phyloP scores from a whole-genome alignment of 2,888 invertebrate genomes.

The Oscheius sp. region DNA sequence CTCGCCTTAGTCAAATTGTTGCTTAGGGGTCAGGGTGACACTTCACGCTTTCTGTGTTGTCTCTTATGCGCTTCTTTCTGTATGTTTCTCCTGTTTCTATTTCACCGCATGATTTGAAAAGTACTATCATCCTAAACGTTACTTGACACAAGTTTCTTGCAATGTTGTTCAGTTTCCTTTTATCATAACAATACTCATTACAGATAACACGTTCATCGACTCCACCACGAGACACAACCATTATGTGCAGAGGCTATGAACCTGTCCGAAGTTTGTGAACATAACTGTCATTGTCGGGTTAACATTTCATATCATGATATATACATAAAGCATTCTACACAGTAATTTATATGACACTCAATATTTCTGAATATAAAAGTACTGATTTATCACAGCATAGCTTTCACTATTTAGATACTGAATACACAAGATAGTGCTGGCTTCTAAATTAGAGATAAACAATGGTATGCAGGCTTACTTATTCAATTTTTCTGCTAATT shows the following conservation, averaged over 20 bases:
- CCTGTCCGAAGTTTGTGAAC: slow-evolving; percentile 1
- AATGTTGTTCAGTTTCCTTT: not conserved
- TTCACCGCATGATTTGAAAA: no score
- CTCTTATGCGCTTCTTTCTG: not conserved
- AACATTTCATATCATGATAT: not conserved
- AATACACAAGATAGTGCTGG: slow-evolving; percentile 6
- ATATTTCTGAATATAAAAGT: not conserved
- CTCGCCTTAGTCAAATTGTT: slow-evolving; percentile 6
- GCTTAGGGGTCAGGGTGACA: slow-evolving; percentile 10
- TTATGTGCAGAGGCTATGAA: not conserved
- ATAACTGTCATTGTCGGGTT: not conserved
- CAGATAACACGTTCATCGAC: slow-evolving; percentile 11
- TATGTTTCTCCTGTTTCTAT: no score
- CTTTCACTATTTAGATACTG: not conserved
- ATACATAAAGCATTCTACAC: not conserved
- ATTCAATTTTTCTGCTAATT: slow-evolving; percentile 1
- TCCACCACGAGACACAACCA: not conserved
- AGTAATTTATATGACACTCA: not conserved
- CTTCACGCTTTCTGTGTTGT: not conserved
- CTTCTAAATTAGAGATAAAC: not conserved
- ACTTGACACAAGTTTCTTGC: not conserved
- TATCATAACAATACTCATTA: not conserved
- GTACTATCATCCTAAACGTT: no score
- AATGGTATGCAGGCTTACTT: not conserved
- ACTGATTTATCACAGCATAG: not conserved